Base-by-base conservation (phyloP, 2,113 vertebrate species). In the Kryptolebias marmoratus region DNA sequence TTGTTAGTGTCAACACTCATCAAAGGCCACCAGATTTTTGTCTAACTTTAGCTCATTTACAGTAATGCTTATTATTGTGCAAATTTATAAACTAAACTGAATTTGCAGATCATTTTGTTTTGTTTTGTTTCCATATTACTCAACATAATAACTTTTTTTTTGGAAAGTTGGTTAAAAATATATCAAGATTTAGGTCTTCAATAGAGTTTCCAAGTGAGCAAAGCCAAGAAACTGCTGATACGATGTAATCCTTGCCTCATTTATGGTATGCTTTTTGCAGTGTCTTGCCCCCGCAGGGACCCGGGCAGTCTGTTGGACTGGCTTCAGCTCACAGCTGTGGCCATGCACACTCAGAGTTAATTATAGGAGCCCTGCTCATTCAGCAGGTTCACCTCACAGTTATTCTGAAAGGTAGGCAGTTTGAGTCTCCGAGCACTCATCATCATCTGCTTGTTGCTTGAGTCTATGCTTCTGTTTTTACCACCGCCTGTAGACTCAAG, bases 291-390 rank as follows among this genome's bases (percentile, higher is more conserved):
- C 83, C 62, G 27, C 75, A 1, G 83, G 80, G 84, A 78, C 55
- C n/a, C 10, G 31, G 56, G 30, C 64, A 52, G 77, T 53, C 79
- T 75, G 75, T 64, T 75, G 74, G 72, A 79, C 79, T 79, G 74
- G 85, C 73, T 79, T 22, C 44, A 67, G 15, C 80, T 68, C 86
- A 77, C 85, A 85, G 87, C 86, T 87, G 89, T 73, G 82, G 75
- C 70, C 71, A 5, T 60, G 69, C 77, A 64, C 60, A 57, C 73
- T 77, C 70, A 77, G 78, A 66, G 59, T 87, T 90, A 90, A 89
- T 90, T 89, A 89, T 84, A 75, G 81, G 56, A 75, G 44, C 68
- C 56, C 78, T 74, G 87, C 86, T 1, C 77, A 71, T 80, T 90
- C 88, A 91, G 90, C 90, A 88, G 72, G 70, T 86, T 82, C 45